Conservation (phyloP, 2,113 vertebrate genomes). For the Mugil cephalus region DNA sequence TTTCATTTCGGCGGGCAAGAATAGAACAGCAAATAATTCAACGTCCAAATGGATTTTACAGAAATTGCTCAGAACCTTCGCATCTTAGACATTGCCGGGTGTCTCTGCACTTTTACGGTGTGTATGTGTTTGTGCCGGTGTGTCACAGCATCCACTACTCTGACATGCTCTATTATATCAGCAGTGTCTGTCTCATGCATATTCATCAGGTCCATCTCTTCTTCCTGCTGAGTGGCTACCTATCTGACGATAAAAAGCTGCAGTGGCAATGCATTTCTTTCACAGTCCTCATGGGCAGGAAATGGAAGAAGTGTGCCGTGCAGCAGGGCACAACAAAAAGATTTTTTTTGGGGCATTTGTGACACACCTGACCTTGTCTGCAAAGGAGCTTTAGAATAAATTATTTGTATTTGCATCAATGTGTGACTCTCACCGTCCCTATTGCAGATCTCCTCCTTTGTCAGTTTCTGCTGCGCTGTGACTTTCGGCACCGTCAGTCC, state of each 20-base stretch:
- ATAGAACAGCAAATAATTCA: slow-evolving; percentile 32
- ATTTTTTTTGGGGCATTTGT: slow-evolving; percentile 22
- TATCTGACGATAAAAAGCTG: slow-evolving; percentile 45
- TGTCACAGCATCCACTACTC: slow-evolving; percentile 39
- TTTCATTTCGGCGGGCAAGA: slow-evolving; percentile 34
- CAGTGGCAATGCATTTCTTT: slow-evolving; percentile 46
- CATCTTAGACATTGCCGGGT: neutral
- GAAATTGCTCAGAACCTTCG: neutral
- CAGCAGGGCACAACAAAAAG: slow-evolving; percentile 9
- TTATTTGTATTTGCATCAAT: slow-evolving; percentile 55
- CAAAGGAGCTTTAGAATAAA: slow-evolving; percentile 30
- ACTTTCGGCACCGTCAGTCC: slow-evolving; percentile 88
- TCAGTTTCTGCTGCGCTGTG: slow-evolving; percentile 91
- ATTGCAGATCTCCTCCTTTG: slow-evolving; percentile 91
- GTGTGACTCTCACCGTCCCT: slow-evolving; percentile 88
- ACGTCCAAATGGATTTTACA: slow-evolving; percentile 4
- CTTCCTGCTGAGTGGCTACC: slow-evolving; percentile 65
- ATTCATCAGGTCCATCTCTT: slow-evolving; percentile 63
- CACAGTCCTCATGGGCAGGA: slow-evolving; percentile 15
- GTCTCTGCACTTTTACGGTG: slow-evolving; percentile 2
- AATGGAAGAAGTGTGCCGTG: slow-evolving; percentile 15
- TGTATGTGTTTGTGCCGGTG: slow-evolving; percentile 11
- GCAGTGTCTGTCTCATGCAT: slow-evolving; percentile 72
- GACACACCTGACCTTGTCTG: slow-evolving; percentile 51
- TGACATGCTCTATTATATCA: slow-evolving; percentile 73